phyloP scores from a whole-genome alignment of 2,113 vertebrate species.

The Lutjanus erythropterus region DNA sequence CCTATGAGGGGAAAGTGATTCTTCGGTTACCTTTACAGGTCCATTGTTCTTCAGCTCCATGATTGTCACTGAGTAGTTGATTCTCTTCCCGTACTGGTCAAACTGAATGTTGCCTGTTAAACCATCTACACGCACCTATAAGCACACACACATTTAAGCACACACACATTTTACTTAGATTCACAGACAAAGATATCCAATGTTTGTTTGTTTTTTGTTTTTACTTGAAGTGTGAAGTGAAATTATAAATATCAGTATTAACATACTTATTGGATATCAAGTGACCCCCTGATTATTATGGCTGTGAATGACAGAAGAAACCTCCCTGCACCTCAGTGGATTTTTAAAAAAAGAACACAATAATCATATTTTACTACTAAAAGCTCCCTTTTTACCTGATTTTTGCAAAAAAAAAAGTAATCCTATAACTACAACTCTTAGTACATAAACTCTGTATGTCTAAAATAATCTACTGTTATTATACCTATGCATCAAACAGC shows the following conservation, averaged over 20 bases:
- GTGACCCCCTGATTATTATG: neutral
- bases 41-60: slow-evolving; percentile 98
- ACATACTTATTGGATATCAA: neutral
- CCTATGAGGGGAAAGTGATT: neutral
- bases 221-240: neutral
- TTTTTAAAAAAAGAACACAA: too few relatives aligned
- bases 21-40: slow-evolving; percentile 91
- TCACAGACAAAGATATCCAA: neutral
- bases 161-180: neutral
- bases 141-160: slow-evolving; percentile 17
- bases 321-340: too few relatives aligned
- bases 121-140: slow-evolving; percentile 95
- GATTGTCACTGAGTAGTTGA: slow-evolving; percentile 96
- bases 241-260: neutral
- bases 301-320: too few relatives aligned
- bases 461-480: too few relatives aligned
- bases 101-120: slow-evolving; percentile 97
- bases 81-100: slow-evolving; percentile 96
- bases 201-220: too few relatives aligned
- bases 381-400: too few relatives aligned
- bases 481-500: too few relatives aligned
- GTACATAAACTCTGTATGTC: too few relatives aligned
- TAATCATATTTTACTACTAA: too few relatives aligned
- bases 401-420: too few relatives aligned
- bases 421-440: too few relatives aligned